Evolutionary conservation across 92 coral and sea anemone species (phyloP).

Genomic region (Palythoa grandis): DNA sequence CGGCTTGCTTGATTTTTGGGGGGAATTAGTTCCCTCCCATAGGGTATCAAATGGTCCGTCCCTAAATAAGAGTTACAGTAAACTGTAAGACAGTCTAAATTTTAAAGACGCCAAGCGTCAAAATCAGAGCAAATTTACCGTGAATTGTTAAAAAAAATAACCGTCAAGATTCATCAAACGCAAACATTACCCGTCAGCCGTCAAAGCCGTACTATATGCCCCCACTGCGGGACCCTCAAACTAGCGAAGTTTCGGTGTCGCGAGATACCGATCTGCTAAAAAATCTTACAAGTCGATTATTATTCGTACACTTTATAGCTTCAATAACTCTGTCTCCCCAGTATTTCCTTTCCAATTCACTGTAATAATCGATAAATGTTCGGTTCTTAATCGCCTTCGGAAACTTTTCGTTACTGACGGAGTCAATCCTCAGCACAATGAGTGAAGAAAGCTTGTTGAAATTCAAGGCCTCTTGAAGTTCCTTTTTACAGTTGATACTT

Average conservation of each 20-base stretch:
- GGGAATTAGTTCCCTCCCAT: no score
- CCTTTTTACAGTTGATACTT: conserved; percentile 20
- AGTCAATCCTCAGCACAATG: conserved; percentile 5
- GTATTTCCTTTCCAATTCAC: neutral
- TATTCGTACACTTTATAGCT: neutral
- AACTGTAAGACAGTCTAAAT: no score
- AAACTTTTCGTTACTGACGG: neutral
- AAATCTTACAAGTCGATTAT: neutral
- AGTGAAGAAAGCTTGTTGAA: conserved; percentile 6
- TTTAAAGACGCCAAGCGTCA: no score
- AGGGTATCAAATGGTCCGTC: no score
- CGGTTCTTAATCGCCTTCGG: conserved; percentile 13
- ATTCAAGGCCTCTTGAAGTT: conserved; percentile 19
- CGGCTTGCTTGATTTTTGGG: no score
- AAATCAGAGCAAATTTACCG: no score
- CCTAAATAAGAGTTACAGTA: no score
- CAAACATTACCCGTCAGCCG: no score
- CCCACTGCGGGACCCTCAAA: neutral
- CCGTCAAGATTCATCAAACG: no score
- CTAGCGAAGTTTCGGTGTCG: neutral
- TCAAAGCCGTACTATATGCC: neutral
- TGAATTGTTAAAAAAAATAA: no score
- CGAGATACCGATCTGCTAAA: conserved; percentile 7
- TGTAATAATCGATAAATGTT: conserved; percentile 18
- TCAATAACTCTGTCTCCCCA: conserved; percentile 14